Conservation (phyloP, 2,888 invertebrate species). For the Netelia melanura region DNA sequence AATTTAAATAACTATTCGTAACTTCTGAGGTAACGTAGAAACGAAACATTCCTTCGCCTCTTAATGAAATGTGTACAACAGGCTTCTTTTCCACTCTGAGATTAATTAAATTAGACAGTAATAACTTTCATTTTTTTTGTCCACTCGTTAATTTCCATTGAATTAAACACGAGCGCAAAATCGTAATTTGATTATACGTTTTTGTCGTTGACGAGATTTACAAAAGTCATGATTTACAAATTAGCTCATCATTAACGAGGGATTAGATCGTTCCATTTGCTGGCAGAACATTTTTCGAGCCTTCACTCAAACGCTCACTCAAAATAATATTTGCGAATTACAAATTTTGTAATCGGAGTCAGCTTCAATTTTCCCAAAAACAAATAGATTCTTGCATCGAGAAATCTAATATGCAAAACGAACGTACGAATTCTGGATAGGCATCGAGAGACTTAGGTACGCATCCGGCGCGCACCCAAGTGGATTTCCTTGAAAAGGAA, state of each 20-base stretch:
- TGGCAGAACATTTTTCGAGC: neutral
- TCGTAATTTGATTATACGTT: neutral
- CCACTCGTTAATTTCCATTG: neutral
- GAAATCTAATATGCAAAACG: neutral
- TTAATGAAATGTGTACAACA: no score
- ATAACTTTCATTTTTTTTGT: no score
- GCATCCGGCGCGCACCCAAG: slow-evolving; percentile 37
- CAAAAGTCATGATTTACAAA: neutral
- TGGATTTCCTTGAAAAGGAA: slow-evolving; percentile 54
- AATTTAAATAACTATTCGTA: no score
- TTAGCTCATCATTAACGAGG: neutral
- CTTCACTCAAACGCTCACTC: no score
- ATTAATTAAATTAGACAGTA: no score
- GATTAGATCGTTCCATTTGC: neutral
- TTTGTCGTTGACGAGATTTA: neutral
- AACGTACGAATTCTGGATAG: no score
- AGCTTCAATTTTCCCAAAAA: neutral
- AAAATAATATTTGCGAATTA: no score
- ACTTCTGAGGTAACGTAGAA: no score
- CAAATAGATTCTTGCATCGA: neutral
- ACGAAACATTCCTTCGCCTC: no score
- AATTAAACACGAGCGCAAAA: neutral
- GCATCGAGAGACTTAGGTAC: neutral
- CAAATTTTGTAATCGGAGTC: no score
- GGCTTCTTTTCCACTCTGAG: no score